These are phyloP conservation scores for Asbolus verrucosus DNA, from an alignment of 1,140 invertebrate species.

Conservation along the genomic window DNA sequence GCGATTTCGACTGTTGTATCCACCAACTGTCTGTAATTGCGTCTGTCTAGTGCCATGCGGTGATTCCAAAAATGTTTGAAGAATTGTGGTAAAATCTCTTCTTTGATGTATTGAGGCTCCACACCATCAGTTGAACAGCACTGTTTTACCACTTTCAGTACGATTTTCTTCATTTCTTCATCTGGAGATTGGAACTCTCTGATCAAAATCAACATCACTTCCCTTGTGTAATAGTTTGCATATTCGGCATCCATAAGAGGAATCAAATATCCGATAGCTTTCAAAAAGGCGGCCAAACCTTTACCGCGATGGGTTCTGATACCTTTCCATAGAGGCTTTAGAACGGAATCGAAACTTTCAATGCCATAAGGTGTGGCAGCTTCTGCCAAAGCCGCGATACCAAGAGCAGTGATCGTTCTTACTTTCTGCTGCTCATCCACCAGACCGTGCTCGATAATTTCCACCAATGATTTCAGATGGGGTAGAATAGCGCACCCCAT, in stretches of 20 bases:
- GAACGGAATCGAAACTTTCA: constrained; percentile 98
- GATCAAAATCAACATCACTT: constrained; percentile 99
- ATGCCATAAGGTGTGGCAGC: constrained; percentile 99
- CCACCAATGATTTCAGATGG: constrained; percentile 97
- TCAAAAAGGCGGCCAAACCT: constrained; percentile 98
- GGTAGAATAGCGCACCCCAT: constrained; percentile 99
- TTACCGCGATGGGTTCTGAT: constrained; percentile 98
- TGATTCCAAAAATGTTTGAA: constrained; percentile 99
- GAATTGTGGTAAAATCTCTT: constrained; percentile 98
- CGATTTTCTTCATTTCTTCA: constrained; percentile 99
- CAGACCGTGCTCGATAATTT: constrained; percentile 98
- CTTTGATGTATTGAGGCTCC: constrained; percentile 98
- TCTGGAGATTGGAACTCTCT: constrained; percentile 99
- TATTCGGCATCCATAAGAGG: constrained; percentile 99
- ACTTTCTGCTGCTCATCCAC: constrained; percentile 92
- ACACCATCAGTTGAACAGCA: constrained; percentile 99
- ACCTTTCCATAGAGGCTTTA: constrained; percentile 99
- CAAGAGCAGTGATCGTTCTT: constrained; percentile 97
- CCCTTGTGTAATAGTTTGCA: constrained; percentile 98
- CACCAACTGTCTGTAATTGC: constrained; percentile 98
- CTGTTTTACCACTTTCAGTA: constrained; percentile 99
- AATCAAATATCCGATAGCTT: constrained; percentile 99
- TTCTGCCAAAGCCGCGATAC: constrained; percentile 97
- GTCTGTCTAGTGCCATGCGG: constrained; percentile 96
- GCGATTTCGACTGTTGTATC: constrained; percentile 99